Conservation (phyloP, 2,888 invertebrate genomes). For the Malthinus seriepunctatus region DNA sequence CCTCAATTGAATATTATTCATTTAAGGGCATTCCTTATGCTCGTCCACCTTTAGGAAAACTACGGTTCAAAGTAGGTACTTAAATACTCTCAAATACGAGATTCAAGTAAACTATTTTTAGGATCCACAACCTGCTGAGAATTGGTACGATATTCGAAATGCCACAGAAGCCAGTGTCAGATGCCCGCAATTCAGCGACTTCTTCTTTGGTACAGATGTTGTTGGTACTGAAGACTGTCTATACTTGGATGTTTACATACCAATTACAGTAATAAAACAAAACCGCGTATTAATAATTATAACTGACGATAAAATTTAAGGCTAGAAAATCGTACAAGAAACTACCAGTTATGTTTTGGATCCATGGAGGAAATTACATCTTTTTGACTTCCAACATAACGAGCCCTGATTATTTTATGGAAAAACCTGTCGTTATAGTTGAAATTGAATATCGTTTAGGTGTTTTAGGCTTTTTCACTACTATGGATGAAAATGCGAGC, state of each 20-base stretch:
- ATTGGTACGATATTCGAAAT: constrained; percentile 8
- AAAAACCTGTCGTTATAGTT: constrained; percentile 36
- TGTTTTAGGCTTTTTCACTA: constrained; percentile 35
- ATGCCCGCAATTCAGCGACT: constrained; percentile 13
- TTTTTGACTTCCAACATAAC: constrained; percentile 27
- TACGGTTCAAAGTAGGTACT: constrained; percentile 3
- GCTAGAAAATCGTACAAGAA: constrained; percentile 20
- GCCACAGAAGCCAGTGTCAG: neutral
- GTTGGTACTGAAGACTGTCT: constrained; percentile 22
- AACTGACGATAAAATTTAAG: neutral
- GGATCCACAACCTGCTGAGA: constrained; percentile 8
- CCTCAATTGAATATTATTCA: neutral
- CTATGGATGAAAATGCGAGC: constrained; percentile 30
- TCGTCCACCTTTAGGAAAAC: neutral
- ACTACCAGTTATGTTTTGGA: constrained; percentile 37
- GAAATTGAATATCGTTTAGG: constrained; percentile 23
- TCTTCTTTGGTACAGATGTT: constrained; percentile 5
- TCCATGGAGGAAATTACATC: constrained; percentile 38
- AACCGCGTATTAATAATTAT: no score
- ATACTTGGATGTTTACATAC: constrained; percentile 13
- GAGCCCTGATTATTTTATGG: constrained; percentile 35
- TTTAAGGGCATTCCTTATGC: constrained; percentile 4
- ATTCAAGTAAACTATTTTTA: neutral
- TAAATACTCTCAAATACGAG: neutral
- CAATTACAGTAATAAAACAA: constrained; percentile 2